Evolutionary conservation across 2,113 vertebrate species (phyloP).

Genomic region (Nyctereutes procyonoides): DNA sequence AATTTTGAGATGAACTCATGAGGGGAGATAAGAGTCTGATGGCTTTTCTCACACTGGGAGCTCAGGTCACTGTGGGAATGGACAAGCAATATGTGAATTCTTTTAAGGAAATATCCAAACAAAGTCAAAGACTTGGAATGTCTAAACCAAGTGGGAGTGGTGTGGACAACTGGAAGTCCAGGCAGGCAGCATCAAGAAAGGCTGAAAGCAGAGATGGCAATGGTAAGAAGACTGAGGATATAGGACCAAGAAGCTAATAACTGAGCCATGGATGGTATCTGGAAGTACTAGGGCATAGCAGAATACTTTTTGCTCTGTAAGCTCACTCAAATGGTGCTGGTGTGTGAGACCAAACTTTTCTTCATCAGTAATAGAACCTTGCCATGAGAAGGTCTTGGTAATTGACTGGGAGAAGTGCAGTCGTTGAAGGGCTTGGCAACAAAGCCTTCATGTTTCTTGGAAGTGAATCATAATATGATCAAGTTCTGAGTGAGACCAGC

Average conservation of each 20-base stretch:
- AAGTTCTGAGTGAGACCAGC: neutral
- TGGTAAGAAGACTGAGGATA: neutral
- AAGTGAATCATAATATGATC: neutral
- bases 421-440: neutral
- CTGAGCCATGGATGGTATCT: neutral
- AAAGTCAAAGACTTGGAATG: neutral
- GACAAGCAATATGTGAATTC: neutral
- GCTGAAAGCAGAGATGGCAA: neutral
- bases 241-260: neutral
- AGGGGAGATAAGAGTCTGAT: neutral
- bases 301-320: neutral
- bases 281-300: neutral
- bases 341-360: neutral
- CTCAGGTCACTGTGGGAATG: neutral
- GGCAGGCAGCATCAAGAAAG: neutral
- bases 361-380: conserved; percentile 12
- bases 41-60: neutral
- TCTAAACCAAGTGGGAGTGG: neutral
- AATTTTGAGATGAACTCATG: neutral
- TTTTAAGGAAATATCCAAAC: neutral
- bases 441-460: neutral
- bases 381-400: neutral
- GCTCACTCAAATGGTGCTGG: neutral
- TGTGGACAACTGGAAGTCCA: neutral
- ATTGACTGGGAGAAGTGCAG: neutral